Conservation (phyloP, 2,797 vertebrate species). For the Dendrocincla tyrannina region DNA sequence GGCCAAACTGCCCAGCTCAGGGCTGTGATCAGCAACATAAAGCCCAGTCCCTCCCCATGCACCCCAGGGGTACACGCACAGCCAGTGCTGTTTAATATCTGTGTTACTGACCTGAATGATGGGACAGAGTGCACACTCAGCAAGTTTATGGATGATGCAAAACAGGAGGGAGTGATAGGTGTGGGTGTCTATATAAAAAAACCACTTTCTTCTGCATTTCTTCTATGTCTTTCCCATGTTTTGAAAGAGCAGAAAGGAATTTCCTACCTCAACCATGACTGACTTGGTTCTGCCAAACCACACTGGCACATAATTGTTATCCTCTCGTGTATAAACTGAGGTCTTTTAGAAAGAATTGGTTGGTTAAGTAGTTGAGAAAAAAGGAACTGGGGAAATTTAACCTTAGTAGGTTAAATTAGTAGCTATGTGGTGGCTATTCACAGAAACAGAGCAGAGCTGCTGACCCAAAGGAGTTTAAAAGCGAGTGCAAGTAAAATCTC, state of each 20-base stretch:
- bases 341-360: neutral
- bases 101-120: neutral
- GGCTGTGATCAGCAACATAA: neutral
- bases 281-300: neutral
- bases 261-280: slow-evolving; percentile 32
- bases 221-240: neutral
- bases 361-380: neutral
- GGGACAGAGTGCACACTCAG: neutral
- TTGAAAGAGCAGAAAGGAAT: slow-evolving; percentile 21
- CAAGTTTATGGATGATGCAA: neutral
- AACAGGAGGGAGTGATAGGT: neutral
- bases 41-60: rapidly evolving
- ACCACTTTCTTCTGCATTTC: slow-evolving; percentile 13
- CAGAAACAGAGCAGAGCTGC: neutral
- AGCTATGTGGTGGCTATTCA: neutral
- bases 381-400: neutral
- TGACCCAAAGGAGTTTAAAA: neutral
- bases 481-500: neutral
- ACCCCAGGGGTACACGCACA: neutral
- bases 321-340: neutral
- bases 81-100: neutral
- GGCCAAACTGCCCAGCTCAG: neutral
- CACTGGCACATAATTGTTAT: neutral
- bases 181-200: neutral
- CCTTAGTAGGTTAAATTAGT: neutral